These are phyloP conservation scores for Ditylenchus weischeri DNA, from an alignment of 2,888 invertebrate species.

Conservation along the genomic window DNA sequence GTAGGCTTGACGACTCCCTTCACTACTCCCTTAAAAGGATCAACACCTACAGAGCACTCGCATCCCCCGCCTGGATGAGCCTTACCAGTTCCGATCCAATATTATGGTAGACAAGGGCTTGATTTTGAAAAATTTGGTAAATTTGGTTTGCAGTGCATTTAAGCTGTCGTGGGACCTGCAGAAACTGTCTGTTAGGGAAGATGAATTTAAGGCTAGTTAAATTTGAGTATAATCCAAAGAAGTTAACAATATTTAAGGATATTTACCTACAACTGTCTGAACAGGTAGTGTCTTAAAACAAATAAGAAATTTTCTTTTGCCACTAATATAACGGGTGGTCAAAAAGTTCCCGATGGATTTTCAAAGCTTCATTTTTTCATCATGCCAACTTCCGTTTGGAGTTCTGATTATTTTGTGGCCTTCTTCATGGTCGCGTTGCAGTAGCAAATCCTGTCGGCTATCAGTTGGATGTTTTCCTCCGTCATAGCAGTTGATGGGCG, in stretches of 20 bases:
- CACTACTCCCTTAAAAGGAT: slow-evolving; percentile 63
- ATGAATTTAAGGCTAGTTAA: slow-evolving; percentile 64
- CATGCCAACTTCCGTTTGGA: too few species aligned
- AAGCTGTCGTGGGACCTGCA: slow-evolving; percentile 62
- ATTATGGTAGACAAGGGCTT: slow-evolving; percentile 42
- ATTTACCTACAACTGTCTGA: slow-evolving; percentile 5
- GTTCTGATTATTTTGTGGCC: too few species aligned
- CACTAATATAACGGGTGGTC: too few species aligned
- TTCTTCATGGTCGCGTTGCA: too few species aligned
- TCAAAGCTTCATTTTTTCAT: too few species aligned
- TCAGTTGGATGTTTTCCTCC: too few species aligned
- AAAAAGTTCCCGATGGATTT: too few species aligned
- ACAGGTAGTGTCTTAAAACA: not conserved
- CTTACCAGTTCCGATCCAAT: slow-evolving; percentile 64
- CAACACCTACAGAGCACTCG: slow-evolving; percentile 64
- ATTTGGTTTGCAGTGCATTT: too few species aligned
- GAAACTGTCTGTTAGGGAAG: slow-evolving; percentile 62
- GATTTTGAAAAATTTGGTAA: too few species aligned
- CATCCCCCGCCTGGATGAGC: slow-evolving; percentile 66
- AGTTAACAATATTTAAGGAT: not conserved
- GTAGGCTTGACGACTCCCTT: slow-evolving; percentile 61
- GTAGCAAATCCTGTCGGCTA: too few species aligned
- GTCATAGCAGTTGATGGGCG: too few species aligned
- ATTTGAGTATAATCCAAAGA: slow-evolving; percentile 20
- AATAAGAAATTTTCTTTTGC: too few species aligned